Percentiles rank a stretch among this genome's conserved stretches.
Conservation (phyloP, 2,113 vertebrate species). For the Rhinopomastus cyanomelas region DNA sequence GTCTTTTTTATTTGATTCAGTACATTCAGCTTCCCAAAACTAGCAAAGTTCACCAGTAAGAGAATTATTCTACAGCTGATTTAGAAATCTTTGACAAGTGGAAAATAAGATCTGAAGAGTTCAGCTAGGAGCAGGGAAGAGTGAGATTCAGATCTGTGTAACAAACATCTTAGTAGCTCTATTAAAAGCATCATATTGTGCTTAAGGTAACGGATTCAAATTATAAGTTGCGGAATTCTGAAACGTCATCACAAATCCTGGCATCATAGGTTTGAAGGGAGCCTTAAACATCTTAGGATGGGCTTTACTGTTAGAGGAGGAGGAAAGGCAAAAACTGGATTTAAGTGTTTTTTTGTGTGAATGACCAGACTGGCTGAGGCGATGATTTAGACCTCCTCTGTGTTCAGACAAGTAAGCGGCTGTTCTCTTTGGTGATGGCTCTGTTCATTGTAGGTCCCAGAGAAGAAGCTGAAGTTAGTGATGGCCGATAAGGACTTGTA, state of each 20-base stretch:
- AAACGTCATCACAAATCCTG: neutral
- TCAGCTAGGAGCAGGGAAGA: neutral
- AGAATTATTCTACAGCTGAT: neutral
- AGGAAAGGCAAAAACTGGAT: neutral
- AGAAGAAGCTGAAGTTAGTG: slow-evolving; percentile 96
- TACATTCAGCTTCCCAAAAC: neutral
- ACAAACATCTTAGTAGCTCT: neutral
- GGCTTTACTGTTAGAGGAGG: neutral
- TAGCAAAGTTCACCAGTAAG: neutral
- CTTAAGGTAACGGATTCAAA: neutral
- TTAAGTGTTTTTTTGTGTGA: neutral
- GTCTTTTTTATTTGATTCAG: neutral
- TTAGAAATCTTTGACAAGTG: neutral
- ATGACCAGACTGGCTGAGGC: neutral
- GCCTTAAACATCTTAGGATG: neutral
- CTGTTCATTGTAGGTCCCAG: slow-evolving; percentile 82
- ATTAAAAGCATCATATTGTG: neutral
- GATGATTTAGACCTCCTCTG: neutral
- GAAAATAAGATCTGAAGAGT: neutral
- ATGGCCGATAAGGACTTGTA: slow-evolving; percentile 98
- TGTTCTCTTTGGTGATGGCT: neutral
- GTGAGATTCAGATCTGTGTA: neutral
- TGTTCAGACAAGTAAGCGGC: neutral
- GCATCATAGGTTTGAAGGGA: neutral
- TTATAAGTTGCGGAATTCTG: neutral